phyloP scores from a whole-genome alignment of 1,140 invertebrate genomes.

The Drosophila seguyi region DNA sequence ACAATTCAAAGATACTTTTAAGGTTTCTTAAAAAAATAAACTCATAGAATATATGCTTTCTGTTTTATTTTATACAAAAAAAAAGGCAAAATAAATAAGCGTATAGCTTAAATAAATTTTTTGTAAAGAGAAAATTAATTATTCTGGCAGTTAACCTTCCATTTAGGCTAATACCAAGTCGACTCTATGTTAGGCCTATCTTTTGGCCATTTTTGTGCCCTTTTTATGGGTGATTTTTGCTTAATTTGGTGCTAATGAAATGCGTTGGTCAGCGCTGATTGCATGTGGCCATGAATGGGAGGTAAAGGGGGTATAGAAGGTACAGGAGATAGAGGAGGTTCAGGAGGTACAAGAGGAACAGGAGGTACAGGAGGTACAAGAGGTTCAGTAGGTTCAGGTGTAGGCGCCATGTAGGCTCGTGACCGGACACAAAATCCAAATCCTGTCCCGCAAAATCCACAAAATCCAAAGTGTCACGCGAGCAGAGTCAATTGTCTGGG shows the following conservation, averaged over 20 bases:
- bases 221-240: constrained; percentile 65
- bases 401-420: not conserved
- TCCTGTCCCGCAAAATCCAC: constrained; percentile 17
- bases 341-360: too few relatives aligned
- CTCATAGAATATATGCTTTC: too few relatives aligned
- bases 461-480: constrained; percentile 68
- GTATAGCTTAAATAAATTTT: too few relatives aligned
- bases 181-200: not conserved
- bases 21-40: too few relatives aligned
- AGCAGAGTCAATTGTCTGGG: constrained; percentile 75
- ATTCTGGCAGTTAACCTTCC: not conserved
- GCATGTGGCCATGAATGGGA: constrained; percentile 57
- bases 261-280: constrained; percentile 66
- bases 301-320: too few relatives aligned
- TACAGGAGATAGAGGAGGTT: too few relatives aligned
- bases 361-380: not conserved
- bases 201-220: not conserved
- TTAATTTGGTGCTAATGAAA: constrained; percentile 79
- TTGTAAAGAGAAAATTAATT: not conserved
- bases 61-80: too few relatives aligned
- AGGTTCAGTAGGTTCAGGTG: too few relatives aligned
- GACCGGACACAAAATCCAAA: constrained; percentile 40
- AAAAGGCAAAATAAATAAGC: too few relatives aligned
- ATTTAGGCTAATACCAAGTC: not conserved
- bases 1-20: not conserved